Evolutionary conservation across 2,113 vertebrate genomes (phyloP).

Genomic region (Gorilla gorilla): DNA sequence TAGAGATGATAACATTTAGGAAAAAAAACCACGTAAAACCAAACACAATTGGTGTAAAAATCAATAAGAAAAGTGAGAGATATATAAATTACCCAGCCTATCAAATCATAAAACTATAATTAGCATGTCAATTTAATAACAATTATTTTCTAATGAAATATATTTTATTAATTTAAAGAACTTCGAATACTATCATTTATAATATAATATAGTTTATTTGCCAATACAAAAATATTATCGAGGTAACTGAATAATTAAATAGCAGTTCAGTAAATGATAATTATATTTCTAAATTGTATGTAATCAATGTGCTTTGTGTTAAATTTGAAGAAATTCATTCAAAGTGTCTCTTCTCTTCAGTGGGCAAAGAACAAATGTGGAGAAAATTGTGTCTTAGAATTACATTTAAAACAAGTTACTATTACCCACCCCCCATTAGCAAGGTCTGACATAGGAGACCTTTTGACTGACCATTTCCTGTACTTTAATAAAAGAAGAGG

Average conservation of each 20-base stretch:
- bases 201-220: background rate
- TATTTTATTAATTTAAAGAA: background rate
- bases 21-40: background rate
- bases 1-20: constrained; percentile 14
- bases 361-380: background rate
- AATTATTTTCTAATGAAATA: background rate
- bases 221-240: background rate
- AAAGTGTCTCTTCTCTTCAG: background rate
- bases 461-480: no score
- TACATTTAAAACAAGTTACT: background rate
- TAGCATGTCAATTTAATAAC: background rate
- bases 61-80: background rate
- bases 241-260: background rate
- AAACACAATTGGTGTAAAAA: background rate
- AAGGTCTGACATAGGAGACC: background rate
- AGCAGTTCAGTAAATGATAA: background rate
- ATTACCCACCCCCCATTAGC: background rate
- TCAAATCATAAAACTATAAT: background rate
- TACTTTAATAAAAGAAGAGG: background rate
- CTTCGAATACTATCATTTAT: background rate
- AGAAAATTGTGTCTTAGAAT: background rate
- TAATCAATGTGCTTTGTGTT: background rate
- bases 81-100: background rate
- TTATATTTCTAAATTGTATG: background rate
- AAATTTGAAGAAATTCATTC: background rate